Evolutionary conservation across 1,140 invertebrate species (phyloP), one percentile per base, ranked within the genome.

Genomic region (Sesamia nonagrioides): DNA sequence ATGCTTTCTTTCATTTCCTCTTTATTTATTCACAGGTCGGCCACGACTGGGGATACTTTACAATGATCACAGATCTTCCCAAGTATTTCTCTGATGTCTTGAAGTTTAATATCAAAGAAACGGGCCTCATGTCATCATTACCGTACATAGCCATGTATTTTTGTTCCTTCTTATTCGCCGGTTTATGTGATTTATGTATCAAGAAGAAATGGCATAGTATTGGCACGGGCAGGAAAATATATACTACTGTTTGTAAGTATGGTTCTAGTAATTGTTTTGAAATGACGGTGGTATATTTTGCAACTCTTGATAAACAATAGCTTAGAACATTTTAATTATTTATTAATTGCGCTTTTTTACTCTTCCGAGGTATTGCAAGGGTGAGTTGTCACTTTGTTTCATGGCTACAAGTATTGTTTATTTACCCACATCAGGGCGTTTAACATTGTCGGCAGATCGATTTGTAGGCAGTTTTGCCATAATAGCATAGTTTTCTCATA

Each of bases 11-110:
- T 8, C 27, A n/a, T 48, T n/a, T 33, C 1, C 18, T 5, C 8
- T 42, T 21, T 21, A 17, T 9, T 9, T 0, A 11, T 66, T 6
- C 17, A 69, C 82, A 95, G 93, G 88, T 95, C 96, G 98, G 98
- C 18, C 98, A 99, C 93, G 98, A 99, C 92, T 99, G 98, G 98
- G 98, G 98, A 42, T 98, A 98, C 92, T 99, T 99, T 88, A 99
- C 98, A 2, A 97, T 99, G 96, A 96, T 99, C 0, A 98, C 98
- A 7, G 97, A 98, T 91, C 94, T 99, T 18, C 98, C 98, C 1
- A 98, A 98, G 96, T 99, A 98, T 93, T 98, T 99, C 97, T 97
- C 97, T 79, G 97, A 97, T 89, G 97, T 99, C 2, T 94, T 99
- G 6, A 96, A 98, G 87, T 98, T 98, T 91, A 96, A 98, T 81